Percentiles rank a stretch among this genome's conserved stretches.
These are phyloP conservation scores for Oceanites oceanicus DNA, from an alignment of 2,113 vertebrate genomes.

Conservation along the genomic window DNA sequence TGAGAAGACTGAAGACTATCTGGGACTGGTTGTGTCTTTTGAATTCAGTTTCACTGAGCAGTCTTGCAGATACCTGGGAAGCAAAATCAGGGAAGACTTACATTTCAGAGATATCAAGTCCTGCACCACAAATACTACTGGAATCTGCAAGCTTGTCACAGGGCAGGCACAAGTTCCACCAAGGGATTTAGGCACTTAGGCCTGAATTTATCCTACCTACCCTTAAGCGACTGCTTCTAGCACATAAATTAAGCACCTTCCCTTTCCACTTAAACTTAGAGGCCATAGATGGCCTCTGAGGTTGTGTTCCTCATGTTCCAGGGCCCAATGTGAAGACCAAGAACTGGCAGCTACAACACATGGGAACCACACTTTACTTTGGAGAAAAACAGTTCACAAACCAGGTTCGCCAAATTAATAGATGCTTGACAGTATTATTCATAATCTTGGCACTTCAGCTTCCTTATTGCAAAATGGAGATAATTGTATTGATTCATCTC, in stretches of 20 bases:
- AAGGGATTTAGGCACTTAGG: background rate
- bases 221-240: background rate
- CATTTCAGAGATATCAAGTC: background rate
- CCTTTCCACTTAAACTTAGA: background rate
- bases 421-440: background rate
- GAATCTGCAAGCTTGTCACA: background rate
- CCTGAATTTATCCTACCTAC: background rate
- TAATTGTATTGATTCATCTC: background rate
- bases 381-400: background rate
- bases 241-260: background rate
- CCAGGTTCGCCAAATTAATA: background rate
- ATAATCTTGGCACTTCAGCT: background rate
- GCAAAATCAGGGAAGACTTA: background rate
- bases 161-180: background rate
- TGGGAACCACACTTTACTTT: background rate
- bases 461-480: background rate
- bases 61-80: background rate
- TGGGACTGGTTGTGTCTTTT: background rate
- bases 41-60: background rate
- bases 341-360: background rate
- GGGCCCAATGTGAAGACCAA: background rate
- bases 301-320: background rate
- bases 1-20: background rate
- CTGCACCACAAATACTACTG: background rate
- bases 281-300: background rate